A percentile compares a stretch with the other conserved stretches of the same genome.
Conservation (phyloP, 2,888 invertebrate genomes). For the Prosapia bicincta region DNA sequence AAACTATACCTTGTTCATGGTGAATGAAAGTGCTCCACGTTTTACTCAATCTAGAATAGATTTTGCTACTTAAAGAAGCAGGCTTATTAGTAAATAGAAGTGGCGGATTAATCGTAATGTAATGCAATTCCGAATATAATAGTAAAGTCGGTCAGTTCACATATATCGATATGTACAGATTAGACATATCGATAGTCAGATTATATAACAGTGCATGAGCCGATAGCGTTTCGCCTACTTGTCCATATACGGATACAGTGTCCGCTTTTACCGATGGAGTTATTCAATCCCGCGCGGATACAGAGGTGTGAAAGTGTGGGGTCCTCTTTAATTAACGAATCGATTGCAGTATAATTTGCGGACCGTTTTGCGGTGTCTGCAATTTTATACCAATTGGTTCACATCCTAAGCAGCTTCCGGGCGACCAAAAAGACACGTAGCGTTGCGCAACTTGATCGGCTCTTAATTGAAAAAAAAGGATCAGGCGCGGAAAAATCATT, state of each 20-base stretch:
- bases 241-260: background rate
- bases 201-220: background rate
- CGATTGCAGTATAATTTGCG: background rate
- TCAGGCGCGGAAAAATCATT: background rate
- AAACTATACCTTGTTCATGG: too few species aligned
- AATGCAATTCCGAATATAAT: too few species aligned
- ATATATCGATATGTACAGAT: too few species aligned
- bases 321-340: background rate
- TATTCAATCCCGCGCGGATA: background rate
- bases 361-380: background rate
- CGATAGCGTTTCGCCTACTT: background rate
- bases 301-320: background rate
- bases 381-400: background rate
- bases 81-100: too few species aligned
- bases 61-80: too few species aligned
- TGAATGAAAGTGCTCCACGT: too few species aligned
- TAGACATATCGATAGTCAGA: too few species aligned
- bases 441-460: background rate
- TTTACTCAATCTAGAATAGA: too few species aligned
- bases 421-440: background rate
- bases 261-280: background rate
- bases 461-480: background rate
- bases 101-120: too few species aligned
- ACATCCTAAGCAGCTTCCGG: background rate
- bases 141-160: too few species aligned